Evolutionary conservation across 1,140 invertebrate genomes (phyloP), one percentile per base, ranked within the genome.

Genomic region (Drosophila sproati): DNA sequence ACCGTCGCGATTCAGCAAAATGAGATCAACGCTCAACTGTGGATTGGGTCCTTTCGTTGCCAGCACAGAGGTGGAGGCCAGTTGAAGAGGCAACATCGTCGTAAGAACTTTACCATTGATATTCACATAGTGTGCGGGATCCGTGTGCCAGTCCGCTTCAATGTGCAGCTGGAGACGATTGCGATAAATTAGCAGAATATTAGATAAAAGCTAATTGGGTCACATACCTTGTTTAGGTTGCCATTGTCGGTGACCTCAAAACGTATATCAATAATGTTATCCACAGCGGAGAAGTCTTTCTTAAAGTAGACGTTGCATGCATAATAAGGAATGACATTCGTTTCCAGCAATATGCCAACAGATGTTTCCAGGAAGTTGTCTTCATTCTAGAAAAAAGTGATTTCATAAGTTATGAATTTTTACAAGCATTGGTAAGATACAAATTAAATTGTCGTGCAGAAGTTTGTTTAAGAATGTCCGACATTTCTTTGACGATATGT

Each of bases 201-300:
- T 0, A 28, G 7, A 57, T 12, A 6, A 1, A 2, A 8, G 2
- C 6, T 67, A 6, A 5, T 29, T 32, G 3, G 48, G n/a, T 7
- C 32, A 47, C 8, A 69, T 4, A 91, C 90, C 78, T 82, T 78
- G 51, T 91, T 92, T 0, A 86, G 6, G 0, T 66, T 73, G 34
- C 75, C 85, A 68, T 92, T 87, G 41, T 92, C 87, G 4, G 66
- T 92, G 34, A 94, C 92, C 54, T 94, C 94, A 39, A 94, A 93
- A 1, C 94, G 94, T 6, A 94, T 93, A 3, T 94, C 93, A 0
- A 96, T 61, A 4, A 93, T 83, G 45, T 95, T 96, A 68, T 95
- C 95, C 0, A 93, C 88, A 29, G 94, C 94, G 0, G 94, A 94
- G 52, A 96, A 95, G 80, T 96, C 95, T 77, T 96, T 96, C 67